These are phyloP conservation scores for Stegana nigrithorax DNA, from an alignment of 2,888 invertebrate genomes.

Conservation along the genomic window DNA sequence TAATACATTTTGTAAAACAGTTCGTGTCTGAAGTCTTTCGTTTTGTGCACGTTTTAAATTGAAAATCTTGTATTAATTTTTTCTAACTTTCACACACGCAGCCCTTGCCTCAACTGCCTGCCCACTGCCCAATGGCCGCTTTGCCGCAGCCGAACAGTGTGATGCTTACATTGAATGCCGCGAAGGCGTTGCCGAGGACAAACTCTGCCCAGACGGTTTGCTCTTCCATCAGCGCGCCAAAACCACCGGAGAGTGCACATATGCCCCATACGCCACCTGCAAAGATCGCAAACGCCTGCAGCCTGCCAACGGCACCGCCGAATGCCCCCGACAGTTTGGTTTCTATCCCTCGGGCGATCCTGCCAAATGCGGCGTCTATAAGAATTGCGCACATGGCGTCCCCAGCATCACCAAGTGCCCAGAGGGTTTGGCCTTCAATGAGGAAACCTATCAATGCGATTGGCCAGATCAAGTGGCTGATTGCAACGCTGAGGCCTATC, in stretches of 20 bases:
- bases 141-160: conserved; percentile 77
- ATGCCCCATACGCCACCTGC: conserved; percentile 84
- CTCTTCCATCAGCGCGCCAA: conserved; percentile 75
- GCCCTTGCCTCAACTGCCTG: conserved; percentile 68
- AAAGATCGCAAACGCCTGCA: conserved; percentile 76
- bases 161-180: conserved; percentile 80
- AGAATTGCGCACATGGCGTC: conserved; percentile 83
- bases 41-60: conserved; percentile 4
- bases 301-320: conserved; percentile 73
- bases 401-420: conserved; percentile 82
- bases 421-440: conserved; percentile 84
- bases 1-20: too few relatives aligned
- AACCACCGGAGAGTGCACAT: conserved; percentile 79
- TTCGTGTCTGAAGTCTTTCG: conserved; percentile 36
- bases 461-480: conserved; percentile 87
- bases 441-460: conserved; percentile 81
- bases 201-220: conserved; percentile 85
- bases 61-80: background rate
- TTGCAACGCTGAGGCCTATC: conserved; percentile 81
- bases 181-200: conserved; percentile 78
- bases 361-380: conserved; percentile 80
- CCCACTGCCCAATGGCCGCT: conserved; percentile 77
- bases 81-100: too few relatives aligned
- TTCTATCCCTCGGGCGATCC: conserved; percentile 79
- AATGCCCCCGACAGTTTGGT: conserved; percentile 74